These are phyloP conservation scores for Dufourea novaeangliae DNA, from an alignment of 1,140 invertebrate species.

Conservation along the genomic window DNA sequence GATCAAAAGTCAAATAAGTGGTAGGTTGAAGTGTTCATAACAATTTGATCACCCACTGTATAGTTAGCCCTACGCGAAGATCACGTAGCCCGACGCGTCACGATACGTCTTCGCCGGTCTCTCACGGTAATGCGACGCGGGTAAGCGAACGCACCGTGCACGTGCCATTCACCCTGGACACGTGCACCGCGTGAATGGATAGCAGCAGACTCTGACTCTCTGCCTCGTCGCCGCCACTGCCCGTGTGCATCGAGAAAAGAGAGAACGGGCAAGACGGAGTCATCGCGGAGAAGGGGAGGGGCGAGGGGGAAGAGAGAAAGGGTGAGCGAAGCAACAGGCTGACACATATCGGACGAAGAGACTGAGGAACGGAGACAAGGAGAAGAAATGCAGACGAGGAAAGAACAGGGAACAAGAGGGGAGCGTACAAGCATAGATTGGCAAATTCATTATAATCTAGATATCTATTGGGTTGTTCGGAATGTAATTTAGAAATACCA, in stretches of 20 bases:
- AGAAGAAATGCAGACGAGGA: neutral
- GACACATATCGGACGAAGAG: constrained; percentile 44
- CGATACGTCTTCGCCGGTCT: constrained; percentile 17
- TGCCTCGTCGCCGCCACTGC: constrained; percentile 32
- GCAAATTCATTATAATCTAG: too few species aligned
- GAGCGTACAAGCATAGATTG: too few species aligned
- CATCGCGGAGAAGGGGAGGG: too few species aligned
- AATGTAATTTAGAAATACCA: too few species aligned
- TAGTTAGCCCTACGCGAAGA: neutral
- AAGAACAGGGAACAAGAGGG: too few species aligned
- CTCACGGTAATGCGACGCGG: constrained; percentile 27
- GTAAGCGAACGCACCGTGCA: constrained; percentile 50
- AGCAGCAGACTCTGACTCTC: constrained; percentile 40
- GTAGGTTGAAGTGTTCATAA: too few species aligned
- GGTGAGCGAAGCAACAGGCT: constrained; percentile 61
- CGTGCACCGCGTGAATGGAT: constrained; percentile 66
- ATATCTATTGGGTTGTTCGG: too few species aligned
- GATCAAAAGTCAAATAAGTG: too few species aligned
- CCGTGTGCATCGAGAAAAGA: constrained; percentile 42
- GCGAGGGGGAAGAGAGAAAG: neutral
- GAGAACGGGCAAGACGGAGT: constrained; percentile 10
- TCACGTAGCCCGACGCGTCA: constrained; percentile 11
- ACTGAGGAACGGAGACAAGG: constrained; percentile 7
- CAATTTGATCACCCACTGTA: too few species aligned
- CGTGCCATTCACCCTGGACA: constrained; percentile 68